Base-by-base conservation (phyloP, 2,113 vertebrate genomes). In the Phrynosoma blainvillii region DNA sequence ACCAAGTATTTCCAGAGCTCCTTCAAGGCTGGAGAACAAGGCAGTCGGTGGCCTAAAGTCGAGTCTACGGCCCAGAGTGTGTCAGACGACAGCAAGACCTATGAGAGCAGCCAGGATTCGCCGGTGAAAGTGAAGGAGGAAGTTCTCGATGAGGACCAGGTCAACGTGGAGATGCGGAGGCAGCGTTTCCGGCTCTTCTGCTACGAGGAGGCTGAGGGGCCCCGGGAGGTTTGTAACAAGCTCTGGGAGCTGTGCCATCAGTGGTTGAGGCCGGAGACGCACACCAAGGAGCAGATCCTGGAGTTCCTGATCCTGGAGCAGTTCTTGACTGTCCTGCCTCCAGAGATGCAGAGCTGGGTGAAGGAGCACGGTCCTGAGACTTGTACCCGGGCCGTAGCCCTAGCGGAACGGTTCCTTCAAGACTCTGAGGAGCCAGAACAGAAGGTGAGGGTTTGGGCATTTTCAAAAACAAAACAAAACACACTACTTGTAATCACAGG, bases 181-280 rank as follows among this genome's bases (percentile, higher is more conserved):
- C 81, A 88, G 47, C 87, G 87, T 2, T 88, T 88, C 80, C 59
- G 87, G 5, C 87, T 88, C n/a, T 88, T 88, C 74, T 88, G 87
- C 32, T 88, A 88, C 3, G 87, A 88, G 70, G 87, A 88, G 52
- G 87, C 81, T 4, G 87, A 88, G 16, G 87, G 87, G 0, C 87
- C 87, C n/a, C 87, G 87, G 4, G 87, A 88, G 62, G 87, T 84
- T 56, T 88, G 87, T 11, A 88, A 84, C 81, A 66, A 88, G 62
- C 87, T 88, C 87, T 88, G 87, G 87, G 87, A 88, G 14, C 87
- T 88, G 0, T 88, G 87, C 4, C 87, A 88, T 32, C 87, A 88
- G 42, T 88, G 87, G 87, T 80, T 88, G 47, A 68, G 80, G 87
- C 87, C 87, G 1, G 87, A 88, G 32, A 84, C 62, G 1, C 81